A percentile compares a stretch with the other conserved stretches of the same genome.
These are phyloP conservation scores for Odontocolon sp. DNA, from an alignment of 2,888 invertebrate genomes.

Conservation along the genomic window DNA sequence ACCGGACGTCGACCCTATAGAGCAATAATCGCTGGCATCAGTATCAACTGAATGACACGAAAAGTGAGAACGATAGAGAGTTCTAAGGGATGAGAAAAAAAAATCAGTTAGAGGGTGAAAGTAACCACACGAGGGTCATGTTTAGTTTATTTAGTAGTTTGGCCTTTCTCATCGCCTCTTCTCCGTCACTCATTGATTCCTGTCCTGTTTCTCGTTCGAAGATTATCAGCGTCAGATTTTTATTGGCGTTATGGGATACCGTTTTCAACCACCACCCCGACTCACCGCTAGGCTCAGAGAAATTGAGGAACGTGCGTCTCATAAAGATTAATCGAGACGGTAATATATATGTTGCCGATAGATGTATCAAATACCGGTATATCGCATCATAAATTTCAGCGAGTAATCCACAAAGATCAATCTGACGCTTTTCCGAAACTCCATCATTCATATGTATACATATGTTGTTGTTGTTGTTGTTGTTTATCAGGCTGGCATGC, in stretches of 20 bases:
- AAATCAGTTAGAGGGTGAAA: conserved; percentile 46
- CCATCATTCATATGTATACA: conserved; percentile 5
- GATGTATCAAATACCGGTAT: not conserved
- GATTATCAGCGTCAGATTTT: conserved; percentile 77
- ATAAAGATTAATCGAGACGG: conserved; percentile 71
- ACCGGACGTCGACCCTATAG: conserved; percentile 28
- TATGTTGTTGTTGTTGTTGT: too few relatives aligned
- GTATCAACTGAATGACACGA: conserved; percentile 34
- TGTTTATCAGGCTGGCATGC: too few relatives aligned
- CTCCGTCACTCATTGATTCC: conserved; percentile 37
- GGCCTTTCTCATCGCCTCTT: conserved; percentile 23
- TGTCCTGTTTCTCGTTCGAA: conserved; percentile 63
- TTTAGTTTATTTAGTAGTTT: conserved; percentile 62
- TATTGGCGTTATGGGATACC: conserved; percentile 71
- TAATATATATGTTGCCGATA: conserved; percentile 41
- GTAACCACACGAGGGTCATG: conserved; percentile 47
- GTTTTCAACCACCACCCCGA: not conserved
- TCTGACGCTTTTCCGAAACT: not conserved
- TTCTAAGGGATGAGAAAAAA: conserved; percentile 36
- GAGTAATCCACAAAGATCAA: conserved; percentile 9
- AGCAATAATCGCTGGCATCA: conserved; percentile 63
- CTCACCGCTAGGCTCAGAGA: conserved; percentile 40
- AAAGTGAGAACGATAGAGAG: conserved; percentile 20
- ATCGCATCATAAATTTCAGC: not conserved
- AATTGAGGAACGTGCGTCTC: conserved; percentile 70